Base-by-base conservation (phyloP, 1,140 invertebrate genomes). In the Heliconius nattereri region DNA sequence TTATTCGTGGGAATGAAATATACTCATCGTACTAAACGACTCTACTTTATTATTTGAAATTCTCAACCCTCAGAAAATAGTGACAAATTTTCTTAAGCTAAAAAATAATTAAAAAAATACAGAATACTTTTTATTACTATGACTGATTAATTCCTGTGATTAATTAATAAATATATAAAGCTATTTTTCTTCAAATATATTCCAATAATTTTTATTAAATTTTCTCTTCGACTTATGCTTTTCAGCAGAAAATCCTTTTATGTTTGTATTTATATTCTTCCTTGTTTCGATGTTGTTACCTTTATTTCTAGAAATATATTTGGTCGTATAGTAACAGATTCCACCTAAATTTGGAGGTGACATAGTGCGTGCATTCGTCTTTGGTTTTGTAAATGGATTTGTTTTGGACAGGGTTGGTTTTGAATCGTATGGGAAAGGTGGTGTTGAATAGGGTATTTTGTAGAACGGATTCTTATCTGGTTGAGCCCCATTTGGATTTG, bases 241-340 rank as follows among this genome's bases (percentile, higher is more conserved):
- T 26, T 66, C 60, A 2, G 23, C 60, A 9, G 60, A 66, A 66
- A 29, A 29, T 26, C 11, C 60, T 66, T 66, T 66, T 66, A 16
- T 57, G 7, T 20, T 13, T 29, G 60, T 66, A 66, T 66, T 66
- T 11, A 26, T 26, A 66, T 26, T 66, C n/a, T 66, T 66, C 23
- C 26, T 66, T 8, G 60, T 26, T n/a, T 66, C 29, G 2, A 66
- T 13, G 6, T 35, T 71, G 19, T 35, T 71, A 11, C 29, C 29
- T 71, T 37, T 66, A 66, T 66, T 66, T 66, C 13, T 66, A 16
- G 60, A 29, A 29, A 32, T 80, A 29, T 70, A 72, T 23, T 35
- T 76, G 19, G 80, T 81, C 1, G 76, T 72, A 72, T 71, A 81
- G 52, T 81, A 76, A 70, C 80, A 81, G 7, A 76, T 45, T 49